Evolutionary conservation across 2,113 vertebrate genomes (phyloP), one percentile per base, ranked within the genome.

Genomic region (Aleadryas rufinucha): DNA sequence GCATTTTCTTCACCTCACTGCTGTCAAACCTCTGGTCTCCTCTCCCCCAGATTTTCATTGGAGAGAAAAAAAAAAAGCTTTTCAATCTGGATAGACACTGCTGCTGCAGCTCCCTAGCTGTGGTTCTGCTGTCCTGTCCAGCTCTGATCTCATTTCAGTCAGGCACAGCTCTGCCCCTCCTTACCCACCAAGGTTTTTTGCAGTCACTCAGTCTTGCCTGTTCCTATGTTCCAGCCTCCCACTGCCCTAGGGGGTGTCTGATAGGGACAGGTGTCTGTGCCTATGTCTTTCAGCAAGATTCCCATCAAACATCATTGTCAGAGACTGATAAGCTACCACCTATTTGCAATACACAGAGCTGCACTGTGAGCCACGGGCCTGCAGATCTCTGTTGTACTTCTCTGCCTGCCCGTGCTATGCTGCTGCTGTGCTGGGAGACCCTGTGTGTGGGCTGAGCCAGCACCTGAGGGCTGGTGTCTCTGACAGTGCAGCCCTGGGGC

Each of bases 371-470:
- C 37, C 19, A 5, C 31, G 20, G 35, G 26, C 20, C 33, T 74
- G 47, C 28, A 81, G 49, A 16, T 49, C 33, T 74, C 45, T 77
- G 10, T 11, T 66, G 70, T 44, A 7, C 14, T 27, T 39, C 45
- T 39, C 24, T 47, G 37, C 24, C 13, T 64, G 47, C 41, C 47
- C 39, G 54, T 0, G 0, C 20, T 26, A 1, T 2, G 17, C 31
- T 70, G 35, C 60, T 75, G 39, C 35, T 39, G 13, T 45, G 16
- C 31, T 54, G 9, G 30, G 20, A 41, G 68, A n/a, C 1, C 12
- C 2, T 20, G 28, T 16, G 24, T 31, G 42, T 64, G 45, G 49
- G 33, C 50, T 81, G 52, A 89, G 24, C 22, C 57, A 42, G 7
- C 31, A 35, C 41, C 70, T 61, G 39, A 39, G 56, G 39, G 70